A percentile compares a stretch with the other conserved stretches of the same genome.
Conservation (phyloP, 2,888 invertebrate species). For the Acanthopleura granulata region DNA sequence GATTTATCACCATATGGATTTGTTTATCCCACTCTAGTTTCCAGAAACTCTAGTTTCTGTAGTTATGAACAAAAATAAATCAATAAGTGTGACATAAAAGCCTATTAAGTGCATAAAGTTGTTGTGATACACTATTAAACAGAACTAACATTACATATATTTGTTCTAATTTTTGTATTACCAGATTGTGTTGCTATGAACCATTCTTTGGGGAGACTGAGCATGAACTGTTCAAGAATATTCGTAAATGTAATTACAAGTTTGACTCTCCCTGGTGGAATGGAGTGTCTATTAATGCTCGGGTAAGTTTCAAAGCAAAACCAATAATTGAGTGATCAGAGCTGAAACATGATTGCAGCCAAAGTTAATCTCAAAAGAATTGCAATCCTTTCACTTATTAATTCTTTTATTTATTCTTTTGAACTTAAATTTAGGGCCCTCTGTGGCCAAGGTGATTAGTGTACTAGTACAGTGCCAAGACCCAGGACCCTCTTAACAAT, state of each 20-base stretch:
- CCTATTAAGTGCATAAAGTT: background rate
- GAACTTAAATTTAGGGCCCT: too few relatives aligned
- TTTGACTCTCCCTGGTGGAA: constrained; percentile 67
- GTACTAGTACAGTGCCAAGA: too few relatives aligned
- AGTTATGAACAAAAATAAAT: too few relatives aligned
- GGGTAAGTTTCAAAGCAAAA: constrained; percentile 43
- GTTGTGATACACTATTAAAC: background rate
- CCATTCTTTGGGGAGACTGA: constrained; percentile 67
- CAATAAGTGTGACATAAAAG: too few relatives aligned
- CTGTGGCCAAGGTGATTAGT: too few relatives aligned
- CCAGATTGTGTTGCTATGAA: constrained; percentile 68
- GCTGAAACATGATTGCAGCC: background rate
- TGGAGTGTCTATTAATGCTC: constrained; percentile 66
- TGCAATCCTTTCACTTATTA: background rate
- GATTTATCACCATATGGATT: too few relatives aligned
- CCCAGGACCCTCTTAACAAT: too few relatives aligned
- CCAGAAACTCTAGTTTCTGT: too few relatives aligned
- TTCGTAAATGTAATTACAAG: constrained; percentile 62
- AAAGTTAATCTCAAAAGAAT: background rate
- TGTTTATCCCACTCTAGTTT: too few relatives aligned
- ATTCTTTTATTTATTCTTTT: background rate
- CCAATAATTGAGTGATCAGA: background rate
- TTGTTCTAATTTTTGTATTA: too few relatives aligned
- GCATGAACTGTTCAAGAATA: constrained; percentile 61
- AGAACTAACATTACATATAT: too few relatives aligned